These are phyloP conservation scores for Notolabrus celidotus DNA, from an alignment of 2,797 vertebrate species.

Conservation along the genomic window DNA sequence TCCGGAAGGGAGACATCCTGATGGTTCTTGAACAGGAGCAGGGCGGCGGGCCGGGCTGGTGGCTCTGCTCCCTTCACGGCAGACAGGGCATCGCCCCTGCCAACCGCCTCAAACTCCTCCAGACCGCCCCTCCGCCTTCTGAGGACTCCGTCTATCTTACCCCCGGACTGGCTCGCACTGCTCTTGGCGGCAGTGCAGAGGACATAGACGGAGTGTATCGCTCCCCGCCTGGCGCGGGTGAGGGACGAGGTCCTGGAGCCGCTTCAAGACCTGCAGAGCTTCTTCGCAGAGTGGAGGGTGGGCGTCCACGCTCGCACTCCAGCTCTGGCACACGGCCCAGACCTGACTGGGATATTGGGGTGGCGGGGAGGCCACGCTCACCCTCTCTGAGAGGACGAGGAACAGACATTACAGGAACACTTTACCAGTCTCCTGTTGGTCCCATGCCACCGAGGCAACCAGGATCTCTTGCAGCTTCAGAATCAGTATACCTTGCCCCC, in stretches of 20 bases:
- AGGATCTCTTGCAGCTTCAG: constrained; percentile 65
- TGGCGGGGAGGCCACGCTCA: constrained; percentile 79
- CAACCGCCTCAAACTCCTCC: constrained; percentile 91
- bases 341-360: constrained; percentile 82
- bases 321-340: constrained; percentile 83
- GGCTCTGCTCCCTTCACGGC: constrained; percentile 93
- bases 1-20: constrained; percentile 92
- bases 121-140: constrained; percentile 69
- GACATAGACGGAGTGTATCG: constrained; percentile 81
- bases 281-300: constrained; percentile 74
- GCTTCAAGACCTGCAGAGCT: constrained; percentile 75
- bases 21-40: constrained; percentile 91
- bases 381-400: constrained; percentile 83
- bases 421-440: constrained; percentile 82
- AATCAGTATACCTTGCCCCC: constrained; percentile 83
- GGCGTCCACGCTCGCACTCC: constrained; percentile 81
- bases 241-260: constrained; percentile 64
- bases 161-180: constrained; percentile 57
- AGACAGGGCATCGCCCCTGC: constrained; percentile 93
- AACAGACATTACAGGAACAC: constrained; percentile 69
- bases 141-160: constrained; percentile 84
- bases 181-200: constrained; percentile 57
- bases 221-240: constrained; percentile 73
- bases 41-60: constrained; percentile 88
- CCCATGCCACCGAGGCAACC: constrained; percentile 70